Percentiles rank a stretch among this genome's conserved stretches.
Evolutionary conservation across 2,888 invertebrate genomes (phyloP).

Genomic region (Cheiracanthium punctorium): DNA sequence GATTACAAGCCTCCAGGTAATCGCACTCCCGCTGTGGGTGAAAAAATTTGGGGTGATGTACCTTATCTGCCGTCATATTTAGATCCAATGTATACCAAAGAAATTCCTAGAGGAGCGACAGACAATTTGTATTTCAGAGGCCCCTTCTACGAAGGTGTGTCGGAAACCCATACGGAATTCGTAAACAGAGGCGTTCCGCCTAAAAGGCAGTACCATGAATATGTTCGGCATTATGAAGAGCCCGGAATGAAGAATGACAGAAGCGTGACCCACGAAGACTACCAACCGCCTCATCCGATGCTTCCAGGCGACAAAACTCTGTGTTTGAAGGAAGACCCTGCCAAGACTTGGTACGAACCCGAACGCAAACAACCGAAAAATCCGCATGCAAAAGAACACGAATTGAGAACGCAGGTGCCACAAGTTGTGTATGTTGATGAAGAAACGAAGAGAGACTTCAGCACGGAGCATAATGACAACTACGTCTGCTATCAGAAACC

Average conservation of each 20-base stretch:
- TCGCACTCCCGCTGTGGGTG: slow-evolving; percentile 28
- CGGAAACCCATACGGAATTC: slow-evolving; percentile 43
- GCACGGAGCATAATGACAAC: slow-evolving; percentile 27
- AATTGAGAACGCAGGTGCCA: not conserved
- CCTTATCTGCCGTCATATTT: slow-evolving; percentile 43
- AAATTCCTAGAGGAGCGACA: not conserved
- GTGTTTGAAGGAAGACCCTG: slow-evolving; percentile 8
- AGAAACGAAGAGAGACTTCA: slow-evolving; percentile 17
- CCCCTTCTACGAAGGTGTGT: slow-evolving; percentile 39
- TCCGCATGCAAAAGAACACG: slow-evolving; percentile 36
- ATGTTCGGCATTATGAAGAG: slow-evolving; percentile 35
- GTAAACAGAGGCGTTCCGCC: not conserved
- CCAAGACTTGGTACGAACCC: not conserved
- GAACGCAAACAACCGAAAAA: slow-evolving; percentile 29
- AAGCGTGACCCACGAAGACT: slow-evolving; percentile 50
- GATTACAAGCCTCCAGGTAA: slow-evolving; percentile 30
- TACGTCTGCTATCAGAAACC: slow-evolving; percentile 34
- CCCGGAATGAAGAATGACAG: slow-evolving; percentile 46
- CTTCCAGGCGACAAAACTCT: slow-evolving; percentile 6
- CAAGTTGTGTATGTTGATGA: slow-evolving; percentile 27
- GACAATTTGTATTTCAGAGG: slow-evolving; percentile 43
- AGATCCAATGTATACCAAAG: not conserved
- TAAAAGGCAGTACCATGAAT: slow-evolving; percentile 22
- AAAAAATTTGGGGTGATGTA: slow-evolving; percentile 33
- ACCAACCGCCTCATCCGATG: slow-evolving; percentile 39